Evolutionary conservation across 1,140 invertebrate genomes (phyloP).

Genomic region (Caenorhabditis tropicalis): DNA sequence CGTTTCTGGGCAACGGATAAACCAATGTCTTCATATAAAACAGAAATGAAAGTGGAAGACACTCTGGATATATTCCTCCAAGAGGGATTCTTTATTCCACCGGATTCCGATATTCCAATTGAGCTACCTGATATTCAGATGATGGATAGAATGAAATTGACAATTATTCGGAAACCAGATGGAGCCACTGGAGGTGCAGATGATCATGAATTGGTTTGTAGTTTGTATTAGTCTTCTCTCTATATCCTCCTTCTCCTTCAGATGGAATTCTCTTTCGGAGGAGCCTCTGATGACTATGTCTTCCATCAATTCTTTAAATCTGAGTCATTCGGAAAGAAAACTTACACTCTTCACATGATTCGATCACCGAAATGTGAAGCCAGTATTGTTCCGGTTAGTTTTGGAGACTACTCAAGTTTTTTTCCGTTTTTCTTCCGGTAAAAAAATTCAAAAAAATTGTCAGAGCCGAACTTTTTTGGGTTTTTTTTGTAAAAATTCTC

Average conservation of each 20-base stretch:
- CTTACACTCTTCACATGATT: neutral
- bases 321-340: neutral
- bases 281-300: neutral
- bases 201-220: slow-evolving; percentile 1
- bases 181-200: neutral
- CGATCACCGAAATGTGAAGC: neutral
- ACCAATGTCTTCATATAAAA: neutral
- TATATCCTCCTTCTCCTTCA: neutral
- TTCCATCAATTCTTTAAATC: slow-evolving; percentile 2
- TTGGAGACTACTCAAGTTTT: too few relatives aligned
- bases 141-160: neutral
- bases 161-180: neutral
- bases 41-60: neutral
- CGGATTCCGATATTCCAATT: neutral
- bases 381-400: neutral
- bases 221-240: too few relatives aligned
- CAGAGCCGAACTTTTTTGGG: too few relatives aligned
- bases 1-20: slow-evolving; percentile 15
- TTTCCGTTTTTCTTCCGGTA: too few relatives aligned
- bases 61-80: neutral
- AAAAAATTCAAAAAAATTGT: too few relatives aligned
- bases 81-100: neutral
- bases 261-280: slow-evolving; percentile 10
- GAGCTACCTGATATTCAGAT: neutral
- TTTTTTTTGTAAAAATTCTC: too few relatives aligned